A percentile compares a stretch with the other conserved stretches of the same genome.
Evolutionary conservation across 2,113 vertebrate species (phyloP).

Genomic region (Labeo catla): DNA sequence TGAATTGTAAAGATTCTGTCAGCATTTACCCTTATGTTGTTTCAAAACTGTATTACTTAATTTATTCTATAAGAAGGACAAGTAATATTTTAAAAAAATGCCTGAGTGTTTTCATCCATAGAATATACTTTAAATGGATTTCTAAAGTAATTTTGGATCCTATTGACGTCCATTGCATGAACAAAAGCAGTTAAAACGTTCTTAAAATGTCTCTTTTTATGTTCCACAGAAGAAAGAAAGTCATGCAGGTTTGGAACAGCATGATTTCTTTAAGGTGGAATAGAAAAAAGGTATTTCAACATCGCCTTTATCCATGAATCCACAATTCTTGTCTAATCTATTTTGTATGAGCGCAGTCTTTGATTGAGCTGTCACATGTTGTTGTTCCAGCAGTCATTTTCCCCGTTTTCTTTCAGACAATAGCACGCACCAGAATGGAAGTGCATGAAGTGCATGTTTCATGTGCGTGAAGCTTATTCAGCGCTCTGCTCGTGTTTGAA

Average conservation of each 20-base stretch:
- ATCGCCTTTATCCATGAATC: background rate
- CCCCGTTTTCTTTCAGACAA: conserved; percentile 26
- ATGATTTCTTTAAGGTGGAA: background rate
- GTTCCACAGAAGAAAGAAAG: background rate
- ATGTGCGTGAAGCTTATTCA: conserved; percentile 2
- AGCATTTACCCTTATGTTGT: background rate
- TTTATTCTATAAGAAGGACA: too few species aligned
- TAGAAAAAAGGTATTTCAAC: background rate
- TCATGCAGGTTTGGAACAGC: background rate
- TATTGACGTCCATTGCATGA: background rate
- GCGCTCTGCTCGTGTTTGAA: conserved; percentile 2
- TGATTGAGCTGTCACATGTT: conserved; percentile 29
- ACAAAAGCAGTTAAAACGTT: background rate
- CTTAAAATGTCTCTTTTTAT: background rate
- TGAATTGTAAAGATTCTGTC: background rate
- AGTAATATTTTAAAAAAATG: too few species aligned
- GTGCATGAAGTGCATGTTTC: conserved; percentile 13
- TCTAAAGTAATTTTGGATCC: background rate
- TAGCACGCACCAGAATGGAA: conserved; percentile 12
- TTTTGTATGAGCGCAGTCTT: background rate
- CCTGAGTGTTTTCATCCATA: background rate
- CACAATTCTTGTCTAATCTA: conserved; percentile 6
- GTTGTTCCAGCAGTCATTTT: conserved; percentile 20
- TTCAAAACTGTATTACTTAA: too few species aligned
- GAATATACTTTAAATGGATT: background rate